phyloP scores from a whole-genome alignment of 2,797 vertebrate genomes.

The Okamejei kenojei region DNA sequence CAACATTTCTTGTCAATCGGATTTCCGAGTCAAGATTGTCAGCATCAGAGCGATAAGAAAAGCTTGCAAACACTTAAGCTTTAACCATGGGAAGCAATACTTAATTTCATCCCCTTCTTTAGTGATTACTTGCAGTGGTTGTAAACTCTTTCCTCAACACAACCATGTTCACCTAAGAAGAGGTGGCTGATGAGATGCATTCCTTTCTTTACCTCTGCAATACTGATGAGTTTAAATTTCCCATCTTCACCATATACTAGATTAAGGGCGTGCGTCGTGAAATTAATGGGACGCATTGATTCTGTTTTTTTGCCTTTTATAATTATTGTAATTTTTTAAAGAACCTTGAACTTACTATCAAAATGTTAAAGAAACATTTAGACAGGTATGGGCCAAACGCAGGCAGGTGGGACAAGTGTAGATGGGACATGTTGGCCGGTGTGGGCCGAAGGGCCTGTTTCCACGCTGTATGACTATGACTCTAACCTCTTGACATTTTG shows the following conservation, averaged over 20 bases:
- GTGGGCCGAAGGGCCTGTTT: too few relatives aligned
- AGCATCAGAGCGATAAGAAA: background rate
- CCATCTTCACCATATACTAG: background rate
- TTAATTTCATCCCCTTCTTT: constrained; percentile 1
- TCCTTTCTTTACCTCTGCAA: background rate
- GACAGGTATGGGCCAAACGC: too few relatives aligned
- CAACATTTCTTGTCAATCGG: background rate
- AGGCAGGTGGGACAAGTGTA: too few relatives aligned
- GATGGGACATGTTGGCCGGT: too few relatives aligned
- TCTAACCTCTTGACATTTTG: background rate
- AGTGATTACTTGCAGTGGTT: background rate
- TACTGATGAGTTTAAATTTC: background rate
- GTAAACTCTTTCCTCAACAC: background rate
- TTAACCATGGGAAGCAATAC: background rate
- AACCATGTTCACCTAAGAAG: background rate
- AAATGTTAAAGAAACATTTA: too few relatives aligned
- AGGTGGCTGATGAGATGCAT: background rate
- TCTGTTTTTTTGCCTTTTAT: background rate
- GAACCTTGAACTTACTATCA: background rate
- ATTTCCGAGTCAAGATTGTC: background rate
- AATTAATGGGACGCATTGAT: background rate
- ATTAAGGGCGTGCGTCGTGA: background rate
- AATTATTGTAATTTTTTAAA: background rate
- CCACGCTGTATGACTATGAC: too few relatives aligned
- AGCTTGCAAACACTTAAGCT: background rate